These are phyloP conservation scores for Noctua fimbriata DNA, from an alignment of 2,888 invertebrate species.

Conservation along the genomic window DNA sequence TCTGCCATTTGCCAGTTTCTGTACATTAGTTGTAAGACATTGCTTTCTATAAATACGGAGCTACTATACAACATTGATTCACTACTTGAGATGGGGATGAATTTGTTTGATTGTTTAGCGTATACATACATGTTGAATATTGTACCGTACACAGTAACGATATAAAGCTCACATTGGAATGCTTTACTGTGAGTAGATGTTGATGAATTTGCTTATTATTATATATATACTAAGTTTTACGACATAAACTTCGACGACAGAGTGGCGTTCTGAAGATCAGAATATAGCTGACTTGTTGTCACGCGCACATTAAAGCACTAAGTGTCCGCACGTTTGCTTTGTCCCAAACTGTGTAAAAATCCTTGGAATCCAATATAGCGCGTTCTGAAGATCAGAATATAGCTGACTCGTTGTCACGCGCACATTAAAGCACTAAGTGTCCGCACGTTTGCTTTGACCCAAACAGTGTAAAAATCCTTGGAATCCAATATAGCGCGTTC, in stretches of 20 bases:
- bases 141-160: neutral
- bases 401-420: too few relatives aligned
- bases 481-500: too few relatives aligned
- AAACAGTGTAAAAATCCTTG: too few relatives aligned
- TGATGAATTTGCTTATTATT: neutral
- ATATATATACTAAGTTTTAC: neutral
- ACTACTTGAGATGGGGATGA: neutral
- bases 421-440: too few relatives aligned
- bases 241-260: neutral
- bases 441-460: too few relatives aligned
- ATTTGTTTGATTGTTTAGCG: neutral
- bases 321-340: neutral
- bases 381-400: conserved; percentile 19
- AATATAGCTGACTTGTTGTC: conserved; percentile 8
- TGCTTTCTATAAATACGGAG: neutral
- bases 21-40: neutral
- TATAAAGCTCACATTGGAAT: neutral
- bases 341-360: neutral
- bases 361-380: neutral
- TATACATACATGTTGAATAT: neutral
- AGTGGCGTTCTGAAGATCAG: conserved; percentile 36
- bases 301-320: neutral
- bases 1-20: neutral
- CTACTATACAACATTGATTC: neutral
- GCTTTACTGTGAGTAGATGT: neutral